Base-by-base conservation (phyloP, 2,888 invertebrate species). In the Mesorhabditis spiculigera region DNA sequence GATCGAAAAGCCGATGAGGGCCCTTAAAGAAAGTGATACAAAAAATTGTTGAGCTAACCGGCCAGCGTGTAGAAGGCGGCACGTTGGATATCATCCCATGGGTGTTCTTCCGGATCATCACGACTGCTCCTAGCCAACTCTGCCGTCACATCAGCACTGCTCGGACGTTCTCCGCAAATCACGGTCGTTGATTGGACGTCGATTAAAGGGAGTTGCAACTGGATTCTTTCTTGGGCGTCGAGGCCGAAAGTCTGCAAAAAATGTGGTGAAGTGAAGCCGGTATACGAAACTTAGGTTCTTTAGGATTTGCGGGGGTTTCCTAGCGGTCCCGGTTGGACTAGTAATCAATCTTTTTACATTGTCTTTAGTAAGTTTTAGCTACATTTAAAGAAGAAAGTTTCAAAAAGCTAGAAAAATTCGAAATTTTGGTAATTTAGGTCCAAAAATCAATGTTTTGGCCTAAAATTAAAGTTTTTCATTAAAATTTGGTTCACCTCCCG, bases 41-140 rank as follows among this genome's bases (percentile, higher is more conserved):
- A 43, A 42, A 44, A 43, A 42, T 41, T 41, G 4, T 45, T 13
- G 65, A 13, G n/a, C 67, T 16, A 44, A 64, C 80, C 80, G 28
- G 73, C 75, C 0, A 78, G 65, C 2, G 75, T 71, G 45, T 80
- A 72, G 68, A 75, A 82, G 4, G 78, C 80, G 8, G 79, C 75
- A 45, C 82, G 66, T 68, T 82, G 74, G 42, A 82, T 68, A 4
- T 73, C 71, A 6, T 67, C 65, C 82, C 82, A 82, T 16, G 66
- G 71, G n/a, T 71, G 73, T 43, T 72, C 70, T 50, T 75, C 75
- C 44, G 68, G 70, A 5, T 71, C 72, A 43, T 70, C 75, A 43
- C 8, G n/a, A 50, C 58, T 10, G n/a, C n/a, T 50, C 58, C 58
- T 50, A 28, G 28, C 28, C 28, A 71, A 69, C 41, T 73, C 75